These are phyloP conservation scores for Chelon labrosus DNA, from an alignment of 2,797 vertebrate genomes.

Conservation along the genomic window DNA sequence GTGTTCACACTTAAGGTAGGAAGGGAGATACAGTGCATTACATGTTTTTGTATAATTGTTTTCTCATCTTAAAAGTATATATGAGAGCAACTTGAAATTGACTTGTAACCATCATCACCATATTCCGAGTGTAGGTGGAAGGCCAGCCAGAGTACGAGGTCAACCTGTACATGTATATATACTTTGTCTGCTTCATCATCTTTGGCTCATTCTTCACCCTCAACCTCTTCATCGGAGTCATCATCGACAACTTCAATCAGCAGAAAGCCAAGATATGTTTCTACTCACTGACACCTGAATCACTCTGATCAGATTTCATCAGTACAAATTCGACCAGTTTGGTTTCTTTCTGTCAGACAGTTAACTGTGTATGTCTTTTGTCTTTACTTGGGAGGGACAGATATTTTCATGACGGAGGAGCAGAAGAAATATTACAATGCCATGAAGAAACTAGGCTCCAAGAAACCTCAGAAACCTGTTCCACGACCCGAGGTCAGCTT, in stretches of 20 bases:
- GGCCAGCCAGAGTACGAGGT: conserved; percentile 90
- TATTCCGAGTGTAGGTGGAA: conserved; percentile 77
- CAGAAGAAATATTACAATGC: conserved; percentile 99
- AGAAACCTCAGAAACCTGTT: conserved; percentile 96
- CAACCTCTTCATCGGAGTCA: conserved; percentile 96
- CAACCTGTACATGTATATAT: conserved; percentile 96
- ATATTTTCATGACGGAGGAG: conserved; percentile 98
- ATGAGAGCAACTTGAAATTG: neutral
- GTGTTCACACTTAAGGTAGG: no score
- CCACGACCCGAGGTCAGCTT: conserved; percentile 89
- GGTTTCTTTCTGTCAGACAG: neutral
- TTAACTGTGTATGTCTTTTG: conserved; percentile 15
- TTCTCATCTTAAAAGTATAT: no score
- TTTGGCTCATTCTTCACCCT: conserved; percentile 97
- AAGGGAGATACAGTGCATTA: no score
- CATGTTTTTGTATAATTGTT: no score
- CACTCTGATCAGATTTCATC: neutral
- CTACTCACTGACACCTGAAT: neutral
- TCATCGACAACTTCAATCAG: conserved; percentile 98
- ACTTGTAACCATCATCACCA: conserved; percentile 13
- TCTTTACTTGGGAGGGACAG: conserved; percentile 93
- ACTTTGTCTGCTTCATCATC: conserved; percentile 97
- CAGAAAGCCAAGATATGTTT: conserved; percentile 98
- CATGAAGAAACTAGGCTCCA: conserved; percentile 97
- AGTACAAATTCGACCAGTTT: neutral